phyloP scores from a whole-genome alignment of 2,888 invertebrate genomes.

The Drosophila siamana region DNA sequence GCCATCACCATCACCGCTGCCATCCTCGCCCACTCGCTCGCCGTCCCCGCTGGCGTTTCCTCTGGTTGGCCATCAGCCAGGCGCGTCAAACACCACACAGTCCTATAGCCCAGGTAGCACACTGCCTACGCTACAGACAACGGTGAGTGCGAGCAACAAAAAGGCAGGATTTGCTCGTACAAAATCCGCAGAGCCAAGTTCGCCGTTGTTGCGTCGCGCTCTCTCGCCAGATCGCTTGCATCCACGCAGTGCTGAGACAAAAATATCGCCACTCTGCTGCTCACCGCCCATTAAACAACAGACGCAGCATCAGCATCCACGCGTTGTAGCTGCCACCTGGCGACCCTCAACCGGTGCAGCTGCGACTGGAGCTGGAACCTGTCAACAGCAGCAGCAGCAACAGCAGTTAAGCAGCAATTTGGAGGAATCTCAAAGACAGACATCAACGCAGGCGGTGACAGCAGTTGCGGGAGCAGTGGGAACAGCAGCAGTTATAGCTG shows the following conservation, averaged over 20 bases:
- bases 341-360: conserved; percentile 53
- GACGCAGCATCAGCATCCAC: conserved; percentile 70
- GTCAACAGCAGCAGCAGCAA: conserved; percentile 27
- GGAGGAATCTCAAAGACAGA: conserved; percentile 42
- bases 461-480: conserved; percentile 34
- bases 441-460: conserved; percentile 26
- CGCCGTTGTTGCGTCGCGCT: conserved; percentile 94
- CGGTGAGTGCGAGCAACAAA: conserved; percentile 66
- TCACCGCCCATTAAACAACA: conserved; percentile 85
- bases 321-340: conserved; percentile 82
- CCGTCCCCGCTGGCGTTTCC: conserved; percentile 93
- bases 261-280: conserved; percentile 93
- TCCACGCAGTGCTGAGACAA: conserved; percentile 94
- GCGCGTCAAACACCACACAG: conserved; percentile 92
- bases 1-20: conserved; percentile 95
- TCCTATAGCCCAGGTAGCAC: conserved; percentile 90
- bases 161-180: conserved; percentile 91
- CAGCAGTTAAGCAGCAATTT: conserved; percentile 15
- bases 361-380: conserved; percentile 1
- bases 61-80: conserved; percentile 90
- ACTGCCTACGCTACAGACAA: conserved; percentile 72
- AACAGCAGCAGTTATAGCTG: conserved; percentile 28
- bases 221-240: conserved; percentile 96
- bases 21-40: conserved; percentile 92
- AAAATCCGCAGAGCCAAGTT: conserved; percentile 95